Evolutionary conservation across 2,113 vertebrate genomes (phyloP).

Genomic region (Hemicordylus capensis): DNA sequence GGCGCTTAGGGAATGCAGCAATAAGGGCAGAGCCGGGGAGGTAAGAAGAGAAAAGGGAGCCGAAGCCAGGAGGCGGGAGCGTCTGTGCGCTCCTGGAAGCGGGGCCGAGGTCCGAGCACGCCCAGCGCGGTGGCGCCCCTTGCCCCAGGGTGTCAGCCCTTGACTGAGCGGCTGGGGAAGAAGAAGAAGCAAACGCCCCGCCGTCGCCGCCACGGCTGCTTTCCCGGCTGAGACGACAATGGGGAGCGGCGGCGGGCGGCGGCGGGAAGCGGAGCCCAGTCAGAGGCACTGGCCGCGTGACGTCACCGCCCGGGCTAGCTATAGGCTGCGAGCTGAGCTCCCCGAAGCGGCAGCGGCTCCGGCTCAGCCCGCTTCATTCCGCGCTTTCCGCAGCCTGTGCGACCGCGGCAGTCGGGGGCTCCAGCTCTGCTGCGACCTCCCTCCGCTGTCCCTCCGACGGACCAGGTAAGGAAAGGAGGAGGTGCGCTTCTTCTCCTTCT

Average conservation of each 20-base stretch:
- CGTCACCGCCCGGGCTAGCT: conserved; percentile 76
- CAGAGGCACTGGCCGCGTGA: conserved; percentile 67
- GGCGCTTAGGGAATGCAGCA: background rate
- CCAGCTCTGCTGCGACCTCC: background rate
- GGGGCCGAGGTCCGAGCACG: background rate
- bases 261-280: conserved; percentile 57
- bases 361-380: conserved; percentile 65
- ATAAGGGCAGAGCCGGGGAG: background rate
- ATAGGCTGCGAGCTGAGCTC: conserved; percentile 74
- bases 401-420: conserved; percentile 60
- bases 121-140: background rate
- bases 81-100: no score
- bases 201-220: no score
- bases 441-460: conserved; percentile 19
- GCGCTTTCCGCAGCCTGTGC: conserved; percentile 70
- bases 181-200: background rate
- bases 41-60: background rate
- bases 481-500: no score
- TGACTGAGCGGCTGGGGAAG: background rate
- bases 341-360: conserved; percentile 60
- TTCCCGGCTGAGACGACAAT: background rate
- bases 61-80: background rate
- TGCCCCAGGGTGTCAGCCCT: no score
- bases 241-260: conserved; percentile 12
- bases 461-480: conserved; percentile 58